phyloP scores from a whole-genome alignment of 2,888 invertebrate genomes.

The Neuroscelio doddi region DNA sequence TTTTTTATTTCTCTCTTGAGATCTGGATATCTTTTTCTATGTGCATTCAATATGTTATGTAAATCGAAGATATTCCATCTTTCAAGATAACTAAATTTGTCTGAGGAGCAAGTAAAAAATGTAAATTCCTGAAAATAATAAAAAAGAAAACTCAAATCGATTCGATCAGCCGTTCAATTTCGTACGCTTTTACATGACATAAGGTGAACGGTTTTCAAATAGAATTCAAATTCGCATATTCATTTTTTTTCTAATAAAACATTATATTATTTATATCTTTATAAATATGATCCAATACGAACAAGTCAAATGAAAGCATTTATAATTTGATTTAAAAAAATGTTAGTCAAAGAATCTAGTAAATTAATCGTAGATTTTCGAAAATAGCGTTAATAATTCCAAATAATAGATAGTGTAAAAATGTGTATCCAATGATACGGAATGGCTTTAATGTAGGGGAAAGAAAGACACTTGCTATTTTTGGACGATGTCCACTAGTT shows the following conservation, averaged over 20 bases:
- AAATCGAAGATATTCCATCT: slow-evolving; percentile 6
- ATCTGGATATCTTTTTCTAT: not conserved
- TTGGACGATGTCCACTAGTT: slow-evolving; percentile 31
- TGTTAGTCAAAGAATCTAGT: too few relatives aligned
- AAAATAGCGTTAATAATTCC: not conserved
- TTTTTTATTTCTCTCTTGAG: slow-evolving; percentile 2
- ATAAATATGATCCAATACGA: too few relatives aligned
- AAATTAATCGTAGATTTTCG: too few relatives aligned
- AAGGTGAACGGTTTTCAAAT: too few relatives aligned
- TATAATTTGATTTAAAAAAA: too few relatives aligned
- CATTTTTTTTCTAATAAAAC: too few relatives aligned
- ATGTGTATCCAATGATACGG: slow-evolving; percentile 17
- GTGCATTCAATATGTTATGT: slow-evolving; percentile 13
- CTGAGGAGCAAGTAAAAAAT: slow-evolving; percentile 8
- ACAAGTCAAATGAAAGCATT: too few relatives aligned
- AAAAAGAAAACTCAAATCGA: slow-evolving; percentile 8
- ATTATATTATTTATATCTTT: too few relatives aligned
- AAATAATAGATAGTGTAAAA: too few relatives aligned
- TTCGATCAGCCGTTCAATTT: slow-evolving; percentile 10
- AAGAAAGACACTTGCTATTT: slow-evolving; percentile 16
- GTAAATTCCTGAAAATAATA: not conserved
- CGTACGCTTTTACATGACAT: too few relatives aligned
- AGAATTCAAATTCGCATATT: too few relatives aligned
- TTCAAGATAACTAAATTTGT: slow-evolving; percentile 14
- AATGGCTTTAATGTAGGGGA: slow-evolving; percentile 26